Evolutionary conservation across 1,140 invertebrate species (phyloP).

Genomic region (Lucilia sericata): DNA sequence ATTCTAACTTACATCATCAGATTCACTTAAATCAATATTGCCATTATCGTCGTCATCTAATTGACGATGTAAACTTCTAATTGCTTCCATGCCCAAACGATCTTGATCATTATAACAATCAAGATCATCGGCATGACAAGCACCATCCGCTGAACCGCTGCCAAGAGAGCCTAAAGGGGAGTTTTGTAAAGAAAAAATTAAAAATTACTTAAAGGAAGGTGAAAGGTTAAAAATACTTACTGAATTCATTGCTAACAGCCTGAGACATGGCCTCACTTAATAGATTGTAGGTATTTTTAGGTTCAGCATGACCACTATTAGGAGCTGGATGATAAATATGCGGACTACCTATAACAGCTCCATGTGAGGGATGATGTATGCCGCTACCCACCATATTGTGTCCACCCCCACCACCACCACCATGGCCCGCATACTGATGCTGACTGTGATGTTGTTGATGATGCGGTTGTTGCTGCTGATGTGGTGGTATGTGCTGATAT

Average conservation of each 20-base stretch:
- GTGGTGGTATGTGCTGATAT: conserved; percentile 19
- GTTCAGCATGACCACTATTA: conserved; percentile 48
- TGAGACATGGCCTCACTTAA: conserved; percentile 68
- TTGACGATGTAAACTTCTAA: conserved; percentile 86
- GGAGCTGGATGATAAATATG: conserved; percentile 44
- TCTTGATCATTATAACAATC: conserved; percentile 82
- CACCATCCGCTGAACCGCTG: conserved; percentile 61
- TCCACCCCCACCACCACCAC: neutral
- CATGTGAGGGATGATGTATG: conserved; percentile 14
- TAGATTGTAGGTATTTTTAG: conserved; percentile 65
- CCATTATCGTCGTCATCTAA: conserved; percentile 95
- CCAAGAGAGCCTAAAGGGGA: conserved; percentile 56
- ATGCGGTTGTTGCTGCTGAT: conserved; percentile 25
- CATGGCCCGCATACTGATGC: conserved; percentile 32
- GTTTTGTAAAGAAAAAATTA: neutral
- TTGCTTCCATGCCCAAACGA: conserved; percentile 87
- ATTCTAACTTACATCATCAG: conserved; percentile 84
- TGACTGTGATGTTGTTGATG: conserved; percentile 28
- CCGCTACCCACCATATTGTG: neutral
- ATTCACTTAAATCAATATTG: conserved; percentile 93
- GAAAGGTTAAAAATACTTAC: conserved; percentile 59
- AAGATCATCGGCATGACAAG: conserved; percentile 75
- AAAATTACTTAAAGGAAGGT: neutral
- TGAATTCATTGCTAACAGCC: conserved; percentile 68
- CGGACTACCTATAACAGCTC: neutral